Base-by-base conservation (phyloP, 2,888 invertebrate genomes). In the Microplitis manilae region DNA sequence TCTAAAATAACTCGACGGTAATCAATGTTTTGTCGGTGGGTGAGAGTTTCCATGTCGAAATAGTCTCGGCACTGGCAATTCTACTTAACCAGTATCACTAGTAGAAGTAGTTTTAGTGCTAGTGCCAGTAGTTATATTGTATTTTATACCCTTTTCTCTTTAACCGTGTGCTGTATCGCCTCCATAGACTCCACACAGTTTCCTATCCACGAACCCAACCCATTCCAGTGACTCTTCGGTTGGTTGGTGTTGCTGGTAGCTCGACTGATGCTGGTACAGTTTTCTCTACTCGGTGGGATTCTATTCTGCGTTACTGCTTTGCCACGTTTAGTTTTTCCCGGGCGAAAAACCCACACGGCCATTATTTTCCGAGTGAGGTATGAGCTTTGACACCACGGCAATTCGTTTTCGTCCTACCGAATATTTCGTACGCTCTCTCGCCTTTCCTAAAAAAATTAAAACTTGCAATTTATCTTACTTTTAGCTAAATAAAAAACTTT, bases 11-110 rank as follows among this genome's bases (percentile, higher is more conserved):
- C 50, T 68, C 72, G 68, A 30, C 41, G 76, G 50, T 76, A 76
- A 76, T 76, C 60, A 76, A 76, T 72, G 76, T 76, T 72, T 72
- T 40, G 72, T 61, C 67, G 72, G 38, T 72, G 72, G 61, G 76
- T 68, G 41, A 9, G 41, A 72, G 76, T 76, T 76, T 76, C 59
- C 76, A 61, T 59, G 71, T 76, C 60, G 67, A 71, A 76, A 71
- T 65, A 76, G 65, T 76, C 76, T 38, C 59, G 71, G 71, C 30
- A 2, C 30, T 30, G 30, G 30, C 30, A 30, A 30, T 30, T 30
- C 30, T 30, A 30, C 30, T 30, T 59, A 59, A 40, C 50, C 20
- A 69, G n/a, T n/a, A 69, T 69, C 38, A 69, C 30, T 69, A 69
- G 30, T 30, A 30, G 30, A 30, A 30, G 30, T 30, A 30, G 30